Percentiles rank a stretch among this genome's conserved stretches.
phyloP scores from a whole-genome alignment of 2,797 vertebrate genomes.

The Lepus oiostolus region DNA sequence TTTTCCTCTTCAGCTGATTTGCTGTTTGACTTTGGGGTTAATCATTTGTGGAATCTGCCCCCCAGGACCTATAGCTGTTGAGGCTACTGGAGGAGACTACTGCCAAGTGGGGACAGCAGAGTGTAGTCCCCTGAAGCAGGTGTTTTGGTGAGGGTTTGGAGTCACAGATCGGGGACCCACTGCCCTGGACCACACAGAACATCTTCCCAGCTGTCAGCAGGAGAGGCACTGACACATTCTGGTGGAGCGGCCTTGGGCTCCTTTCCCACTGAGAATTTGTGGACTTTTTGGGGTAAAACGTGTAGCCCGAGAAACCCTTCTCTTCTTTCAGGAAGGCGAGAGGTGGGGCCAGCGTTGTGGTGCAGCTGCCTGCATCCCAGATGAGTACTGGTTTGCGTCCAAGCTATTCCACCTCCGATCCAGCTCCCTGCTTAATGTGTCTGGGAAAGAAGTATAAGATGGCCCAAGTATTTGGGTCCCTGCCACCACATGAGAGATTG shows the following conservation, averaged over 20 bases:
- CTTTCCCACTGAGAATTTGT: too few relatives aligned
- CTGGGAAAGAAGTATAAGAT: too few relatives aligned
- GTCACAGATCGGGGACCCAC: background rate
- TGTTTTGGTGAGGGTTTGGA: background rate
- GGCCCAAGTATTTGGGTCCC: too few relatives aligned
- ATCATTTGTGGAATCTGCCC: slow-evolving; percentile 1
- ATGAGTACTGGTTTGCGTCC: too few relatives aligned
- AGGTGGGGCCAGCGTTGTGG: background rate
- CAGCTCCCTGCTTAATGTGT: too few relatives aligned
- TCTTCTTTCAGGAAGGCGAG: slow-evolving; percentile 5
- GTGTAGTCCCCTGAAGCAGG: background rate
- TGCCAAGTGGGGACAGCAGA: background rate
- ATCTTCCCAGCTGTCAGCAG: background rate
- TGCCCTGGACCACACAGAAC: background rate
- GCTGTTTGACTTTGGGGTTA: slow-evolving; percentile 31
- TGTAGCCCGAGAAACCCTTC: background rate
- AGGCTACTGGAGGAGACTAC: background rate
- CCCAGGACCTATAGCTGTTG: background rate
- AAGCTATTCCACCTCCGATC: too few relatives aligned
- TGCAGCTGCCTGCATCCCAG: too few relatives aligned
- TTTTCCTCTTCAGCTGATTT: slow-evolving; percentile 48
- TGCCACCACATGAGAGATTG: too few relatives aligned
- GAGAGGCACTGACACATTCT: background rate
- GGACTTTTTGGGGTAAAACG: background rate
- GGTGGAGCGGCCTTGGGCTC: background rate